Base-by-base conservation (phyloP, 2,113 vertebrate genomes). In the Sylvilagus bachmani region DNA sequence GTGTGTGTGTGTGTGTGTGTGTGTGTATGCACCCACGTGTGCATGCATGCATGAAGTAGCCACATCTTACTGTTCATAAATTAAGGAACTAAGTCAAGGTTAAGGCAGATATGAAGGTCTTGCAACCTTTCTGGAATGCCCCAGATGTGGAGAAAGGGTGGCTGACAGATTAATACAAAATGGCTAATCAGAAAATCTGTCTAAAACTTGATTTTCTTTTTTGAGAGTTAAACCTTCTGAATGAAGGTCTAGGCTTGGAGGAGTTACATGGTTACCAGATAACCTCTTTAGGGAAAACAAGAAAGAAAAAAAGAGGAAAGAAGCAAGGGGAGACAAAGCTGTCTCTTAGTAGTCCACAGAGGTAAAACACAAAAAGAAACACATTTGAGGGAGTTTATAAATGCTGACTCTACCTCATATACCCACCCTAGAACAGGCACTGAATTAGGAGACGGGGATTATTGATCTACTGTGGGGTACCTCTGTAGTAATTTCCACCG, bases 341-440 rank as follows among this genome's bases (percentile, higher is more conserved):
- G 14, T 62, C 67, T 93, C 49, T 90, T 95, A 58, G 13, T 90
- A 10, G 51, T 29, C 21, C 85, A 84, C 38, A 73, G 8, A 78
- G 58, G 14, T 94, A 64, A 91, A 38, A 71, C 22, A 93, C 58
- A 78, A 61, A 55, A 73, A 14, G 62, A 86, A 94, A 79, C 33
- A 79, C 29, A 38, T 84, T 93, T 33, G 33, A 91, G 78, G 3
- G 55, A 73, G 21, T 66, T 73, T 66, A 82, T 73, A 87, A 78
- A 78, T 73, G 75, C 70, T 55, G 64, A 66, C 49, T 94, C 38
- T 86, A 44, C 36, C 53, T 44, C 33, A 75, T 33, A 82, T 27
- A 62, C 61, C 29, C 31, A 83, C 44, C 13, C 17, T 29, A 53
- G 29, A 51, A 66, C 24, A 67, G 33, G 33, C 33, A 69, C 13